phyloP scores from a whole-genome alignment of 2,797 vertebrate genomes.

The Pantherophis alleghaniensis region DNA sequence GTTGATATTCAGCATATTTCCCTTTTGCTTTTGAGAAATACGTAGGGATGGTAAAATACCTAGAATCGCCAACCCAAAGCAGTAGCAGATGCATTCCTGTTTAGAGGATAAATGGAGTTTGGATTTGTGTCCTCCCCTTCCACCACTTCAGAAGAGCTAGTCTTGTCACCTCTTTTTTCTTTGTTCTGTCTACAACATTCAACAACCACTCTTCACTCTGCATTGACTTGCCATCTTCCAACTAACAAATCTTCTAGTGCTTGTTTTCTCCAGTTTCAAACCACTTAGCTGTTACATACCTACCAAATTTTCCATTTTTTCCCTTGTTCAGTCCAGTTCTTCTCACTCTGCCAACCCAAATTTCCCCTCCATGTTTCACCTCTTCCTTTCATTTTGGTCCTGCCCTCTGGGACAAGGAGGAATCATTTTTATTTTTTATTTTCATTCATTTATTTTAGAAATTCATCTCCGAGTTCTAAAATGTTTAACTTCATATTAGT shows the following conservation, averaged over 20 bases:
- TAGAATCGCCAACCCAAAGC: background rate
- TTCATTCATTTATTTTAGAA: conserved; percentile 9
- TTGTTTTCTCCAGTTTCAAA: background rate
- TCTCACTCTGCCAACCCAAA: background rate
- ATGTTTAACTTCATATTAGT: background rate
- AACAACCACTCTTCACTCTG: background rate
- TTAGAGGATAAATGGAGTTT: background rate
- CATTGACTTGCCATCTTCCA: background rate
- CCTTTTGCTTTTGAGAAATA: background rate
- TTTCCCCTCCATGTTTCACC: background rate
- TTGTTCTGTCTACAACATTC: background rate
- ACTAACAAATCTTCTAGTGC: background rate
- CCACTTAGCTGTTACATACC: background rate
- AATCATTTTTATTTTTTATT: background rate
- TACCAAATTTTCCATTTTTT: background rate
- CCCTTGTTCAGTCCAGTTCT: background rate
- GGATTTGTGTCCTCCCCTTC: background rate
- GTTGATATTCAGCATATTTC: background rate
- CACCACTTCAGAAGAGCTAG: background rate
- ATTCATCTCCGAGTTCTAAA: conserved; percentile 23
- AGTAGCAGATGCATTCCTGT: background rate
- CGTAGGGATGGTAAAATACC: background rate
- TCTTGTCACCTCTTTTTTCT: background rate
- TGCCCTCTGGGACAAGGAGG: background rate
- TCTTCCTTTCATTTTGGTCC: background rate